Base-by-base conservation (phyloP, 2,888 invertebrate species). In the Drosophila prostipennis region DNA sequence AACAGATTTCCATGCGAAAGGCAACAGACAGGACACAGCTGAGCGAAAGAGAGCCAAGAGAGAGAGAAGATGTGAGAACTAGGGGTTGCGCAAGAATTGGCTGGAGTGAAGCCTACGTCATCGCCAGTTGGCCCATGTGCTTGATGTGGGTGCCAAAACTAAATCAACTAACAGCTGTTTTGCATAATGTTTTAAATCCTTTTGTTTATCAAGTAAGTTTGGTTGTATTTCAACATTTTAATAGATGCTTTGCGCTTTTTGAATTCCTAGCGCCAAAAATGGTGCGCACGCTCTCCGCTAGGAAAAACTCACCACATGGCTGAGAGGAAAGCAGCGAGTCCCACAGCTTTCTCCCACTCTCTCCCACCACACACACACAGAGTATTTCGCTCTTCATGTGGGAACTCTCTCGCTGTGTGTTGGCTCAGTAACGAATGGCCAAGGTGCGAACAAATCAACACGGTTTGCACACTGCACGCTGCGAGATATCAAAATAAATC, bases 391-490 rank as follows among this genome's bases (percentile, higher is more conserved):
- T 55, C 52, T 37, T 37, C 14, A 10, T 14, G 26, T 29, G 29
- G 29, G 13, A 32, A 11, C 63, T 69, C 84, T 46, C 56, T 40
- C 58, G 54, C 52, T 60, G 54, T 42, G 64, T 61, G 84, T 74
- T 78, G 76, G 68, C 73, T 88, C 78, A 89, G 89, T 88, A 82
- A 85, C 85, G 85, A 89, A 88, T 86, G 77, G 77, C 74, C 74
- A 80, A 89, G 87, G 89, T 87, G 83, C 78, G 89, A 87, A 79
- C 85, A 85, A 84, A 89, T 89, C 89, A 79, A 84, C 87, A 89
- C 89, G 87, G 89, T 87, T 84, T 79, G 79, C 89, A 87, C 82
- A 79, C 88, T 79, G 77, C 69, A 78, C 76, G 79, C 77, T 69
- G 69, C 65, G 73, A 74, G 87, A 55, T 64, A 76, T 70, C 71